Conservation (phyloP, 2,888 invertebrate species). For the Cremastinae sp. region DNA sequence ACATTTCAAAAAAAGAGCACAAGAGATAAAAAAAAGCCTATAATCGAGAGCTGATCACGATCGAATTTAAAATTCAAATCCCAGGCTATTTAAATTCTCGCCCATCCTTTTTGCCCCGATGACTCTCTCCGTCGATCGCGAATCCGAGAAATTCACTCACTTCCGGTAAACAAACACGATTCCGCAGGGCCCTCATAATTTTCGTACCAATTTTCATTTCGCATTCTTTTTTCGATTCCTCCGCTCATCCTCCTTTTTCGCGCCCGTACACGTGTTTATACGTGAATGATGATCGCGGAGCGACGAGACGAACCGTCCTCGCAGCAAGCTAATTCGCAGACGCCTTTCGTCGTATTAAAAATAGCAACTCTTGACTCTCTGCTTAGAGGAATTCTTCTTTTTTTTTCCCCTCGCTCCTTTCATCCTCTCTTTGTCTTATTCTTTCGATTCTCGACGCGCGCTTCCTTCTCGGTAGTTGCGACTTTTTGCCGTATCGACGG, state of each 20-base stretch:
- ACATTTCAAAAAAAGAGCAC: background rate
- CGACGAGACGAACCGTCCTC: slow-evolving; percentile 46
- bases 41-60: slow-evolving; percentile 21
- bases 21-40: slow-evolving; percentile 8
- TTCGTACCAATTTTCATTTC: slow-evolving; percentile 4
- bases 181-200: slow-evolving; percentile 16
- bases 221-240: background rate
- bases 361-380: slow-evolving; percentile 41
- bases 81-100: slow-evolving; percentile 38
- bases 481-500: background rate
- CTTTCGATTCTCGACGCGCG: background rate
- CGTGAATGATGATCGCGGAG: slow-evolving; percentile 35
- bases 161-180: slow-evolving; percentile 54
- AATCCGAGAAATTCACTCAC: slow-evolving; percentile 44
- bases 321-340: slow-evolving; percentile 54
- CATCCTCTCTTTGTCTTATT: background rate
- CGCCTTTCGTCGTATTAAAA: slow-evolving; percentile 54
- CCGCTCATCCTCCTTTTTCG: background rate
- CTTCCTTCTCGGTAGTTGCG: slow-evolving; percentile 5
- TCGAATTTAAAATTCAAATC: slow-evolving; percentile 43
- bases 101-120: background rate
- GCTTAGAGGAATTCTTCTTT: slow-evolving; percentile 32
- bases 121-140: slow-evolving; percentile 15
- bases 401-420: slow-evolving; percentile 2
- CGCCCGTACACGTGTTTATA: slow-evolving; percentile 2